These are phyloP conservation scores for Uria lomvia DNA, from an alignment of 2,113 vertebrate genomes.

Conservation along the genomic window DNA sequence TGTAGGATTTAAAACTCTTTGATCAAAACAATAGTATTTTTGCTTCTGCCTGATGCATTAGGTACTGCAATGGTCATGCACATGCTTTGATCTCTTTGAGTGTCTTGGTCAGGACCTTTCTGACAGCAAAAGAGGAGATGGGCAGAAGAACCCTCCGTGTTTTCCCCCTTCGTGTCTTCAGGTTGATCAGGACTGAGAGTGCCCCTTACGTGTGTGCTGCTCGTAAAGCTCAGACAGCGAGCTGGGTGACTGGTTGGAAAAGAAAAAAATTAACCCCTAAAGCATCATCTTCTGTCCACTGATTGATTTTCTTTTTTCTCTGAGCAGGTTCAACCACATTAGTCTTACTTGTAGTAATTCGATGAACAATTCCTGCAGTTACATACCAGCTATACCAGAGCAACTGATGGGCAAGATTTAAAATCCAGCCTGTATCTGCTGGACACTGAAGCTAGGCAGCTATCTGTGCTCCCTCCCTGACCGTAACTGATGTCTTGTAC, in stretches of 20 bases:
- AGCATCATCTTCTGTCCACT: background rate
- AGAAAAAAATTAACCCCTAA: background rate
- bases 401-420: background rate
- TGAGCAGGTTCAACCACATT: background rate
- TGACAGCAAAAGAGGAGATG: background rate
- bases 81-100: background rate
- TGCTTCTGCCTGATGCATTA: background rate
- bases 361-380: background rate
- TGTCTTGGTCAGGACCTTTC: background rate
- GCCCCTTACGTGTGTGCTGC: background rate
- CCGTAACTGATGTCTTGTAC: background rate
- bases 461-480: background rate
- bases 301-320: background rate
- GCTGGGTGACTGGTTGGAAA: background rate
- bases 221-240: background rate
- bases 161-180: background rate
- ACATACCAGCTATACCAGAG: background rate
- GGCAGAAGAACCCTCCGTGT: background rate
- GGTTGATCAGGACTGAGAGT: background rate
- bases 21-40: background rate
- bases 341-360: background rate
- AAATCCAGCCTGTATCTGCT: background rate
- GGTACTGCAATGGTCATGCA: too few species aligned
- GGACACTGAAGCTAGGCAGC: background rate
- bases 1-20: background rate